phyloP scores from a whole-genome alignment of 1,140 invertebrate species.

The Propsilocerus akamusi region DNA sequence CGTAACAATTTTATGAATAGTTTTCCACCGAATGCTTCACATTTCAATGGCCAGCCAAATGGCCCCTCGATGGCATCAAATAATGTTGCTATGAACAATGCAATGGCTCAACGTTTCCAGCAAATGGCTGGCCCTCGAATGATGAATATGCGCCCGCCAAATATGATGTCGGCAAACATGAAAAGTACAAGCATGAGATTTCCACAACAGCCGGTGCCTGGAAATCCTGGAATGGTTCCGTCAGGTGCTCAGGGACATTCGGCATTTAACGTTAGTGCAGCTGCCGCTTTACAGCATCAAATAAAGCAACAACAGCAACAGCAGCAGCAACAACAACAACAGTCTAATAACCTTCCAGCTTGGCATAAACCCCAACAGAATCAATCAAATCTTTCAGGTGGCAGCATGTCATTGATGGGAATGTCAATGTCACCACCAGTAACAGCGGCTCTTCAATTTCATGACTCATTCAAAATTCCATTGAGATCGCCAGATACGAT shows the following conservation, averaged over 20 bases:
- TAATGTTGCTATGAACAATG: neutral
- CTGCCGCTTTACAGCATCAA: conserved; percentile 26
- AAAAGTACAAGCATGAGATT: neutral
- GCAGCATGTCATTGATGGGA: neutral
- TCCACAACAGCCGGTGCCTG: too few relatives aligned
- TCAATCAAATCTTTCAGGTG: neutral
- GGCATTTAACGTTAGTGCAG: too few relatives aligned
- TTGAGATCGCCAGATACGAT: conserved; percentile 28
- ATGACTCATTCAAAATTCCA: conserved; percentile 44
- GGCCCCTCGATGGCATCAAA: conserved; percentile 5
- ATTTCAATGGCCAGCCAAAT: conserved; percentile 13
- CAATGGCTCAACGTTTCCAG: conserved; percentile 1
- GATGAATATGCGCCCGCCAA: neutral
- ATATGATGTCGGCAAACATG: neutral
- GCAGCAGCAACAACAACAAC: conserved; percentile 12
- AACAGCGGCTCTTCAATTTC: conserved; percentile 21
- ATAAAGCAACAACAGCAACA: conserved; percentile 23
- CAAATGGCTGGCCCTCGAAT: neutral
- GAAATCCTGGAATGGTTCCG: too few relatives aligned
- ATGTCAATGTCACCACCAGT: conserved; percentile 12
- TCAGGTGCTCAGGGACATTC: too few relatives aligned
- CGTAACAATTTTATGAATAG: conserved; percentile 10
- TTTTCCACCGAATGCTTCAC: conserved; percentile 16
- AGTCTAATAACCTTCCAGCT: conserved; percentile 22
- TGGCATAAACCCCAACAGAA: conserved; percentile 42